phyloP scores from a whole-genome alignment of 2,888 invertebrate species.

The Odontocolon sp. region DNA sequence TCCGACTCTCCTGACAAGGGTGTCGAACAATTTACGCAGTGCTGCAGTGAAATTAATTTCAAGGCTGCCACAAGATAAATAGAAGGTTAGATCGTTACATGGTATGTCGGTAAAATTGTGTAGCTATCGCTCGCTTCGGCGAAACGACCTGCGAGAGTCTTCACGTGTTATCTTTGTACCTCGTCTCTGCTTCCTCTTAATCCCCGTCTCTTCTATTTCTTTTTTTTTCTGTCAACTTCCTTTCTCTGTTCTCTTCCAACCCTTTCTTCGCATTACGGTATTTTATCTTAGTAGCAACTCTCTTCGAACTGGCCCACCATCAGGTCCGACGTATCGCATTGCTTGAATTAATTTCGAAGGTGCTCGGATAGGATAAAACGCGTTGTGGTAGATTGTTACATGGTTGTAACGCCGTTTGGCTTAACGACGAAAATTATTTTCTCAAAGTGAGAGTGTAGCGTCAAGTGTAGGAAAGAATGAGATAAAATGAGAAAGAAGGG shows the following conservation, averaged over 20 bases:
- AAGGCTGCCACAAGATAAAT: constrained; percentile 32
- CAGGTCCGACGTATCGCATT: constrained; percentile 28
- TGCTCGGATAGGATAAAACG: constrained; percentile 12
- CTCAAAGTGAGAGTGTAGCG: neutral
- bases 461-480: neutral
- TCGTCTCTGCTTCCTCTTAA: neutral
- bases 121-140: constrained; percentile 10
- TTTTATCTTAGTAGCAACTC: neutral
- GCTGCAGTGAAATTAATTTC: constrained; percentile 26
- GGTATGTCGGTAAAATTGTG: neutral
- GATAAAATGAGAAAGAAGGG: neutral
- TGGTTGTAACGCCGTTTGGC: constrained; percentile 34
- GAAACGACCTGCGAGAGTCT: constrained; percentile 29
- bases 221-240: neutral
- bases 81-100: constrained; percentile 28
- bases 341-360: constrained; percentile 41
- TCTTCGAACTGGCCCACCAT: neutral
- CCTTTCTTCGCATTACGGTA: constrained; percentile 11
- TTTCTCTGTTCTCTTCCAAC: neutral
- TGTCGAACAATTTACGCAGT: neutral
- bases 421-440: constrained; percentile 52
- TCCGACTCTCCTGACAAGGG: neutral
- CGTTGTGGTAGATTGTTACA: constrained; percentile 27
- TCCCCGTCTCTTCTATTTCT: neutral
- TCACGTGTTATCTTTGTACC: constrained; percentile 21